Evolutionary conservation across 2,888 invertebrate species (phyloP), one percentile per base, ranked within the genome.

Genomic region (Euzetes globulus): DNA sequence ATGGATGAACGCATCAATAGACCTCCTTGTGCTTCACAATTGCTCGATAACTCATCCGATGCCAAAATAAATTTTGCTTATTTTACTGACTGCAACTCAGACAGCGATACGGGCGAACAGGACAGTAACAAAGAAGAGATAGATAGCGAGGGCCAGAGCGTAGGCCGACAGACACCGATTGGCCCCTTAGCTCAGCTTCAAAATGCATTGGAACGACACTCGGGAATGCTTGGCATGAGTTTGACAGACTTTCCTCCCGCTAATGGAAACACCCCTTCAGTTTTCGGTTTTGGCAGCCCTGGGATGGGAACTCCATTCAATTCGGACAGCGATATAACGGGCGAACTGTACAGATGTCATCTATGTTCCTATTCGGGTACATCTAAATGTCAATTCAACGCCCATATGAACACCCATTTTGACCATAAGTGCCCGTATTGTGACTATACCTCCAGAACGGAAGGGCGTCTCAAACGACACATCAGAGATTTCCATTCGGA

Each of bases 331-430:
- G 70, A 70, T 45, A 70, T 70, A 45, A 70, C 70, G 25, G 70
- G 70, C n/a, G 70, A 70, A 70, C 47, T 74, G 13, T 74, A 74
- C 41, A 33, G 76, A 19, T 86, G 87, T 78, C 85, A 86, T 76
- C 80, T 86, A 52, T 86, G 87, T 79, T 81, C 81, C 52, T 86
- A 83, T 78, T 80, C 83, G 52, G 83, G 84, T 1, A 78, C 80
- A 5, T 83, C 84, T n/a, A 84, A 84, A 80, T 82, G 80, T 33
- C 84, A 85, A 75, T 86, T 85, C 80, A 83, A 84, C 75, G 82
- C 83, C 37, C 88, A 88, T 80, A 83, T 87, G 81, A 83, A 84
- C 77, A 83, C 82, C 6, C 88, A 88, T 80, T 83, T 84, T 79
- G 83, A 84, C 79, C 82, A 86, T 82, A 83, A 85, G 78, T 86